phyloP scores from a whole-genome alignment of 2,113 vertebrate species.

The Etheostoma spectabile region DNA sequence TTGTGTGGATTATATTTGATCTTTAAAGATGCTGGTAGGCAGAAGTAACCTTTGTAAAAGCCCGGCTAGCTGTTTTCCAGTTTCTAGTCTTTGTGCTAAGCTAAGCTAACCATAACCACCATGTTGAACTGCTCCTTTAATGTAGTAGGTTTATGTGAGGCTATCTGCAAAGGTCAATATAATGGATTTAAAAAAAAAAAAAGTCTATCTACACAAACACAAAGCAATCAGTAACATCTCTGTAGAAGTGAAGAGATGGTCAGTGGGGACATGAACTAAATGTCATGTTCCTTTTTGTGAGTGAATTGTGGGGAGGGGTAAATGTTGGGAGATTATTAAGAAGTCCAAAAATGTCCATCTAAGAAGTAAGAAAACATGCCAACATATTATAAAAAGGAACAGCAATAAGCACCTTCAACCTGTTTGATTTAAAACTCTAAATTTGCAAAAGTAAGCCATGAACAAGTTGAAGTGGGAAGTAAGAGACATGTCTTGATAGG shows the following conservation, averaged over 20 bases:
- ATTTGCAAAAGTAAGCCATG: not conserved
- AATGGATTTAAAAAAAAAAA: too few species aligned
- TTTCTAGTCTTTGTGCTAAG: too few species aligned
- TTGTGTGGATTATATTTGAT: not conserved
- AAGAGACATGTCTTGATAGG: too few species aligned
- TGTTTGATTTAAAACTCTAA: not conserved
- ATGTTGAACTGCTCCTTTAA: too few species aligned
- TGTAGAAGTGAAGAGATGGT: too few species aligned
- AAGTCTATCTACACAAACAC: not conserved
- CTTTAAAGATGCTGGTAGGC: not conserved
- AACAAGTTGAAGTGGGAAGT: not conserved
- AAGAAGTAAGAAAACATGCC: not conserved
- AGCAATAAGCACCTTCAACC: not conserved
- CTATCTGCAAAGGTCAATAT: too few species aligned
- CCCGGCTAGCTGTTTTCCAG: not conserved
- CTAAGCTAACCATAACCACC: too few species aligned
- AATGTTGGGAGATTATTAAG: not conserved
- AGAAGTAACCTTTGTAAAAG: not conserved
- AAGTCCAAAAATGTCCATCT: not conserved
- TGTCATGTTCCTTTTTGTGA: not conserved
- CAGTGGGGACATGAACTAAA: not conserved
- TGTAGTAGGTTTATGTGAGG: too few species aligned
- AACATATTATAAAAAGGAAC: not conserved
- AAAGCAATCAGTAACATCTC: not conserved
- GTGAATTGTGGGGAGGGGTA: not conserved